Evolutionary conservation across 2,888 invertebrate species (phyloP).

Genomic region (Gymnosoma rotundatum): DNA sequence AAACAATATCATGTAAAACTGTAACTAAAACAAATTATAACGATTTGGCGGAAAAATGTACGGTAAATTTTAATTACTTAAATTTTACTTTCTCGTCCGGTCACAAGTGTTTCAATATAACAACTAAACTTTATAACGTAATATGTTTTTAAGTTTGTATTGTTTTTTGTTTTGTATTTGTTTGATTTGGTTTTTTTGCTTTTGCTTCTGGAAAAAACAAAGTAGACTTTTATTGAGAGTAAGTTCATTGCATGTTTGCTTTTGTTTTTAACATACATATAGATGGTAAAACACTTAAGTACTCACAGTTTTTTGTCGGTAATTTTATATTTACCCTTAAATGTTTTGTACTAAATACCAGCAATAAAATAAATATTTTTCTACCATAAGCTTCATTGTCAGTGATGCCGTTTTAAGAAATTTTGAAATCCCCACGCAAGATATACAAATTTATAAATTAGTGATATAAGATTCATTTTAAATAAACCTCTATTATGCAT

Average conservation of each 20-base stretch:
- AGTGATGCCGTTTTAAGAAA: no score
- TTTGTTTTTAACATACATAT: conserved; percentile 1
- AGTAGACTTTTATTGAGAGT: conserved; percentile 18
- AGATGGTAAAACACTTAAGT: conserved; percentile 11
- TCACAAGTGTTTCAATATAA: conserved; percentile 72
- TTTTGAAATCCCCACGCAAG: no score
- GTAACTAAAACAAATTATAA: conserved; percentile 46
- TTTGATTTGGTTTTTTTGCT: conserved; percentile 32
- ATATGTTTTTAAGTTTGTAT: conserved; percentile 59
- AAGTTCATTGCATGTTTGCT: conserved; percentile 20
- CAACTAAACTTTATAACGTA: conserved; percentile 70
- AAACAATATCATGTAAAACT: conserved; percentile 11
- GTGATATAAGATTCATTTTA: no score
- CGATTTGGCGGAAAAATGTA: conserved; percentile 64
- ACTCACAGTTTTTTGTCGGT: conserved; percentile 5
- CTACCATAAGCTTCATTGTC: background rate
- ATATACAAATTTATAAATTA: no score
- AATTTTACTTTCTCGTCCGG: conserved; percentile 70
- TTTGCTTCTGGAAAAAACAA: conserved; percentile 35
- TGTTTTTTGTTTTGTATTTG: conserved; percentile 47
- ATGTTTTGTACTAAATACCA: conserved; percentile 3
- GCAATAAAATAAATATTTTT: conserved; percentile 25
- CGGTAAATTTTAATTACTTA: background rate
- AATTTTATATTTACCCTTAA: conserved; percentile 10
- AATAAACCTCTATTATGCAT: no score